phyloP scores from a whole-genome alignment of 2,888 invertebrate genomes.

The Aleiodes leptofemur region DNA sequence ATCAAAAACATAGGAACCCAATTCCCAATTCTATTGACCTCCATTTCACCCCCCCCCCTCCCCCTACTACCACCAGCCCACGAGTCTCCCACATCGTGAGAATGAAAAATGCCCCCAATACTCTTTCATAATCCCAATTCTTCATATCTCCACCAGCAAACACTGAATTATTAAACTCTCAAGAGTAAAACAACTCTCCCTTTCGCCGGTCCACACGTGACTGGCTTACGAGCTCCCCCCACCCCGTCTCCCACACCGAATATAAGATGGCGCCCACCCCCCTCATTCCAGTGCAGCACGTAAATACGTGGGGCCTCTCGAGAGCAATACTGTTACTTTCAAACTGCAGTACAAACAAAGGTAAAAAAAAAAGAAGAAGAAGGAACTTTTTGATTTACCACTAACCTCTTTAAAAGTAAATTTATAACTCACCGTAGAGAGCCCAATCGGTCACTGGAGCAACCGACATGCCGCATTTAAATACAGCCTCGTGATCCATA shows the following conservation, averaged over 20 bases:
- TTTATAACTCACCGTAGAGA: slow-evolving; percentile 85
- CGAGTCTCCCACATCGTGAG: too few relatives aligned
- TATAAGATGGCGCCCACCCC: slow-evolving; percentile 6
- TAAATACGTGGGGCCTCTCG: slow-evolving; percentile 9
- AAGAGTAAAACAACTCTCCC: too few relatives aligned
- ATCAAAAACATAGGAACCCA: too few relatives aligned
- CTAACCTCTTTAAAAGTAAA: not conserved
- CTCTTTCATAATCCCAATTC: too few relatives aligned
- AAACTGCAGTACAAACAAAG: not conserved
- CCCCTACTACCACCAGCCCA: too few relatives aligned
- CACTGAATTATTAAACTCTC: too few relatives aligned
- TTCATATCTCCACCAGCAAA: too few relatives aligned
- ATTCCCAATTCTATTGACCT: too few relatives aligned
- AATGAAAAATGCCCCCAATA: too few relatives aligned
- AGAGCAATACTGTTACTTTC: slow-evolving; percentile 6
- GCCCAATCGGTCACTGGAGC: slow-evolving; percentile 98
- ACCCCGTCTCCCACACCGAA: slow-evolving; percentile 2
- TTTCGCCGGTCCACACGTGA: not conserved
- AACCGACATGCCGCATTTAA: slow-evolving; percentile 95
- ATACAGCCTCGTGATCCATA: slow-evolving; percentile 83
- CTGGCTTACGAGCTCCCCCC: slow-evolving; percentile 15
- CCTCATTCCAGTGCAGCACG: slow-evolving; percentile 6
- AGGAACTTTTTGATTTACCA: not conserved
- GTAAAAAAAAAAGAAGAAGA: not conserved
- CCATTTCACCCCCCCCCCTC: too few relatives aligned